Conservation (phyloP, 2,113 vertebrate species). For the Platysternon megacephalum region DNA sequence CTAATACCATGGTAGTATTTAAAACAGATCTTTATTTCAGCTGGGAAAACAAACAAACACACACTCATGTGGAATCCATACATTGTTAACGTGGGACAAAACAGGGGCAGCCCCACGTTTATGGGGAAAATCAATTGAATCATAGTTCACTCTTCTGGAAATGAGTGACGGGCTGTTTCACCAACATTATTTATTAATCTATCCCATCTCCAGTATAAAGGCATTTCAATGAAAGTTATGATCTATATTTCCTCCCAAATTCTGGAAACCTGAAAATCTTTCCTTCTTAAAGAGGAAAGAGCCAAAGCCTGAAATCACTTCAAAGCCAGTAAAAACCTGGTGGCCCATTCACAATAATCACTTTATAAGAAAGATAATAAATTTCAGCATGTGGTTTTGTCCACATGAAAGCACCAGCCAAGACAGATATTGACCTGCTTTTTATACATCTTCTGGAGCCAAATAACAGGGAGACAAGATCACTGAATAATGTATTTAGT, state of each 20-base stretch:
- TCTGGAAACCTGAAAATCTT: not conserved
- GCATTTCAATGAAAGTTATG: not conserved
- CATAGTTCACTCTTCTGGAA: not conserved
- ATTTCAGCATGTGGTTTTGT: not conserved
- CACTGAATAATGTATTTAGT: not conserved
- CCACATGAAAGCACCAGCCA: not conserved
- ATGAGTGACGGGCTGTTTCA: not conserved
- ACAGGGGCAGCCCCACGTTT: not conserved
- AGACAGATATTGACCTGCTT: not conserved
- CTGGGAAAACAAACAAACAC: slow-evolving; percentile 77
- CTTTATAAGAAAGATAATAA: not conserved
- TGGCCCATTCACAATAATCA: not conserved
- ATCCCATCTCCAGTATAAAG: not conserved
- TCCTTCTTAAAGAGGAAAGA: not conserved
- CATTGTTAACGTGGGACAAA: not conserved
- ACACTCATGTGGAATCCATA: not conserved
- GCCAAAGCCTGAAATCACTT: not conserved
- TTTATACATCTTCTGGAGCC: not conserved
- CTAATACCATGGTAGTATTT: slow-evolving; percentile 99
- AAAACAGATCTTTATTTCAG: slow-evolving; percentile 98
- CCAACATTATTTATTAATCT: not conserved
- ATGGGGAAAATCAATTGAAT: not conserved
- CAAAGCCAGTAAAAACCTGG: not conserved
- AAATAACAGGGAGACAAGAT: not conserved
- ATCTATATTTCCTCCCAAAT: not conserved